Conservation (phyloP, 1,140 invertebrate genomes). For the Lepidurus couesii region DNA sequence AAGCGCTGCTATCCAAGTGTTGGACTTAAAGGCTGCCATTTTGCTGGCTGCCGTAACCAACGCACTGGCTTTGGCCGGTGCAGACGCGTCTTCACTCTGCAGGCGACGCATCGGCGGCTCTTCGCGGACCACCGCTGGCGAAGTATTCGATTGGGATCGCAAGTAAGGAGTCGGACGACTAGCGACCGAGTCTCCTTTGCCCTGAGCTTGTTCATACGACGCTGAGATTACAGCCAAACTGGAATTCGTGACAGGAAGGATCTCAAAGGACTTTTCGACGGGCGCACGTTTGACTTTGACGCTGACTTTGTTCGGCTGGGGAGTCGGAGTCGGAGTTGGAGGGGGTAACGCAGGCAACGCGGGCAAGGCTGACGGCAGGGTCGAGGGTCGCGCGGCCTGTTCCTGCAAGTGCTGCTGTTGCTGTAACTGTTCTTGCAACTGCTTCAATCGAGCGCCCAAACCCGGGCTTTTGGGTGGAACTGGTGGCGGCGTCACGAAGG, state of each 20-base stretch:
- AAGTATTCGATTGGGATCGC: not conserved
- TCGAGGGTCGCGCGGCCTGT: not conserved
- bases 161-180: not conserved
- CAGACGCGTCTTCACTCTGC: conserved; percentile 34
- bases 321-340: not conserved
- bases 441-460: not conserved
- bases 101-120: conserved; percentile 35
- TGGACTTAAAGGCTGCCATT: conserved; percentile 22
- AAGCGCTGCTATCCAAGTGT: conserved; percentile 43
- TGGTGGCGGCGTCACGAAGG: conserved; percentile 26
- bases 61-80: conserved; percentile 29
- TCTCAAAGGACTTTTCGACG: not conserved
- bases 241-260: not conserved
- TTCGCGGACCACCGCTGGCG: not conserved
- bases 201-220: not conserved
- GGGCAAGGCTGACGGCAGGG: not conserved
- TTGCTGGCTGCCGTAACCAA: conserved; percentile 21
- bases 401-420: not conserved
- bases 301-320: not conserved
- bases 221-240: not conserved
- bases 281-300: not conserved
- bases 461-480: conserved; percentile 32
- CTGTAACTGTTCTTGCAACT: not conserved
- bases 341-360: conserved; percentile 8
- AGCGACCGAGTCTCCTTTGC: not conserved